These are phyloP conservation scores for Myotis vivesi DNA, from an alignment of 2,797 vertebrate species.

Conservation along the genomic window DNA sequence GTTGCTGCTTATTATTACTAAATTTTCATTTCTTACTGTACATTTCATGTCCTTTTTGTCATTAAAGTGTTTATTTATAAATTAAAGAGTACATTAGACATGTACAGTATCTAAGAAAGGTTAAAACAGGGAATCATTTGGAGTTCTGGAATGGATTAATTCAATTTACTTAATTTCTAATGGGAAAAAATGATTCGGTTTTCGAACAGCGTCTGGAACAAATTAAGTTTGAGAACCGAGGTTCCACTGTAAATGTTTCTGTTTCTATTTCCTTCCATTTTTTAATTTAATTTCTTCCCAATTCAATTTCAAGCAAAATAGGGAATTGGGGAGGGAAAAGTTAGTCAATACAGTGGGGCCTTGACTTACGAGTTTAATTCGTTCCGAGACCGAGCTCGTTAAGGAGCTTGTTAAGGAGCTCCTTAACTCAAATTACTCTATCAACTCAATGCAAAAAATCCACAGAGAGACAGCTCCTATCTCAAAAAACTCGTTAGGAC, in stretches of 20 bases:
- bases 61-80: neutral
- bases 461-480: too few relatives aligned
- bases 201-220: neutral
- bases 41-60: neutral
- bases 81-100: neutral
- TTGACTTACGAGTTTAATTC: too few relatives aligned
- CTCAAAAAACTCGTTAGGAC: too few relatives aligned
- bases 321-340: neutral
- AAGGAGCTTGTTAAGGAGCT: too few relatives aligned
- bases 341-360: neutral
- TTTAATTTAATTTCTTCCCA: neutral
- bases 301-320: conserved; percentile 39
- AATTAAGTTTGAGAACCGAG: neutral
- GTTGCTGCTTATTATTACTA: neutral
- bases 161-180: neutral
- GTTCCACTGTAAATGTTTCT: neutral
- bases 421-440: too few relatives aligned
- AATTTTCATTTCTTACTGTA: neutral
- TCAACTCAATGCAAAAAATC: too few relatives aligned
- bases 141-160: neutral
- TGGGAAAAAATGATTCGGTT: neutral
- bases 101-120: neutral
- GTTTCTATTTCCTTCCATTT: neutral
- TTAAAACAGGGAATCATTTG: neutral
- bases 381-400: too few relatives aligned